Evolutionary conservation across 2,113 vertebrate species (phyloP), one percentile per base, ranked within the genome.

Genomic region (Toxotes jaculatrix): DNA sequence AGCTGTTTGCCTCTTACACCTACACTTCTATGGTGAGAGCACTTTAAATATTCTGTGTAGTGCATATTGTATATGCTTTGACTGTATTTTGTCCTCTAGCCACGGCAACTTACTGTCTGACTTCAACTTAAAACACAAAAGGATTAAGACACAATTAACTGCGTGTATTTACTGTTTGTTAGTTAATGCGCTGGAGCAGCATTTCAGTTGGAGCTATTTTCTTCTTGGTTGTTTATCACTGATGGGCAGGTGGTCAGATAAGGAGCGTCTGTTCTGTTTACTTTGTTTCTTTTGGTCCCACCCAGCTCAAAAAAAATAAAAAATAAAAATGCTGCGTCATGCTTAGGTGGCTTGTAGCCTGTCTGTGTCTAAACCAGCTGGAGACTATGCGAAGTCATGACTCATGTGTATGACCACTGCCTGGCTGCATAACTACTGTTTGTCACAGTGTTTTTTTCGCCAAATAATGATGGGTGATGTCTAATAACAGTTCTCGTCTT

Each of bases 11-110:
- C 0, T 96, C 95, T 6, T 97, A 96, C 69, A 95, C 92, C 63
- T 96, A 97, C 91, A 88, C 95, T 2, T 96, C 96, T 0, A 97
- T 97, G 96, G 95, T 95, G 55, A 95, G 94, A 19, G 11, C n/a
- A 2, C 1, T 32, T 45, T 10, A 11, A 4, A 51, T 21, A 19
- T 1, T n/a, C 11, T 47, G 1, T 68, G 8, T 12, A 12, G 27
- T 27, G 27, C 27, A 1, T 27, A 27, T 27, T 27, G 27, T 27
- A 27, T 27, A 27, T 27, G 36, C 36, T 38, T 38, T 11, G 7
- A 10, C 10, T 42, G 9, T 11, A 10, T 42, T 42, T 10, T 42
- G 45, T 19, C 16, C 17, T 19, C 19, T 21, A 21, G 17, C 4
- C 7, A 51, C 5, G 17, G 17, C 21, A 51, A 5, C 19, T 53